Conservation (phyloP, 2,113 vertebrate genomes). For the Nyctereutes procyonoides region DNA sequence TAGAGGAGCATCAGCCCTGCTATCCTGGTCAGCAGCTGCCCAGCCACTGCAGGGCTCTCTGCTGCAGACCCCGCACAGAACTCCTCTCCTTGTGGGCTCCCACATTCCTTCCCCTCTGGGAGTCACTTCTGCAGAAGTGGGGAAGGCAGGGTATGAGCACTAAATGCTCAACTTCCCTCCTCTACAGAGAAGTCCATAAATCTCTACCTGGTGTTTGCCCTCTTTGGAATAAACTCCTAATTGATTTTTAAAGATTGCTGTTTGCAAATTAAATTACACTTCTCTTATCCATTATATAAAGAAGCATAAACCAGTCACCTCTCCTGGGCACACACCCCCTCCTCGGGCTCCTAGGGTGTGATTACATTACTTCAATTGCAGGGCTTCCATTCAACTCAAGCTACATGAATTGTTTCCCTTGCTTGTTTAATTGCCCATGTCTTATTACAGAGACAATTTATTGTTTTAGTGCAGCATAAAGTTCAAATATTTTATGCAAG, state of each 20-base stretch:
- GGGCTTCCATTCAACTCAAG: conserved; percentile 46
- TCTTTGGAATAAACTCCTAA: conserved; percentile 63
- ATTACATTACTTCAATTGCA: conserved; percentile 59
- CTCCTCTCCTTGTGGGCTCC: neutral
- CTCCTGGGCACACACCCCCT: neutral
- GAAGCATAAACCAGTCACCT: conserved; percentile 52
- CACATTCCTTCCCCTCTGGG: neutral
- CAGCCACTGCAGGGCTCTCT: neutral
- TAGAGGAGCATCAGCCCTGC: neutral
- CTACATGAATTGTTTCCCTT: conserved; percentile 71
- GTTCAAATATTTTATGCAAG: conserved; percentile 73
- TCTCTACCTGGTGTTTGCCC: conserved; percentile 49
- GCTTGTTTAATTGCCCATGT: conserved; percentile 72
- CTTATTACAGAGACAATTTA: conserved; percentile 80
- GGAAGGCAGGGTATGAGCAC: neutral
- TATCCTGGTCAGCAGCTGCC: neutral
- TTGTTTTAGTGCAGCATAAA: conserved; percentile 77
- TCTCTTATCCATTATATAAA: conserved; percentile 54
- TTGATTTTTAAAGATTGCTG: conserved; percentile 74
- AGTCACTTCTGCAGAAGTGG: neutral
- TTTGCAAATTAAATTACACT: conserved; percentile 68
- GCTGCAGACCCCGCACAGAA: neutral
- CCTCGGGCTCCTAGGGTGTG: neutral
- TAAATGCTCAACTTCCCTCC: neutral
- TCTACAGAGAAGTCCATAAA: conserved; percentile 57